A percentile compares a stretch with the other conserved stretches of the same genome.
These are phyloP conservation scores for Drosophila sp. DNA, from an alignment of 1,140 invertebrate genomes.

Conservation along the genomic window DNA sequence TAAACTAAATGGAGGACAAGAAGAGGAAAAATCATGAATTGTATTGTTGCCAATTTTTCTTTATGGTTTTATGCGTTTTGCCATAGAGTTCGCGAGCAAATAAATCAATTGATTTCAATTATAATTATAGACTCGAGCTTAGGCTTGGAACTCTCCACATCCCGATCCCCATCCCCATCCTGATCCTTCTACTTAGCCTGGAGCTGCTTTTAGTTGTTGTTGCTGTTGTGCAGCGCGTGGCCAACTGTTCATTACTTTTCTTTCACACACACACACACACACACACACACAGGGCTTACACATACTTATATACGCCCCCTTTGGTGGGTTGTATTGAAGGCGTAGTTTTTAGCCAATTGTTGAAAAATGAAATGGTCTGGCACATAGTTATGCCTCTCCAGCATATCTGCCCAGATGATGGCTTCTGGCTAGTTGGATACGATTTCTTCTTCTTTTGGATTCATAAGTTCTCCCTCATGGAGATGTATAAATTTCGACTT, in stretches of 20 bases:
- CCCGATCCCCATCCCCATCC: conserved; percentile 12
- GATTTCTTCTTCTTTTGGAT: conserved; percentile 9
- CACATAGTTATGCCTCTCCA: conserved; percentile 66
- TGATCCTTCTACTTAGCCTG: conserved; percentile 43
- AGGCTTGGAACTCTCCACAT: conserved; percentile 31
- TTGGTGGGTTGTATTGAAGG: conserved; percentile 47
- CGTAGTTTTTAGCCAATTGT: conserved; percentile 74
- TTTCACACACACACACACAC: conserved; percentile 10
- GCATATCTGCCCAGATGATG: conserved; percentile 52
- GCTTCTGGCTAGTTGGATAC: conserved; percentile 51
- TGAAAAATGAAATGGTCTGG: conserved; percentile 79
- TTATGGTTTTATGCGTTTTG: conserved; percentile 81
- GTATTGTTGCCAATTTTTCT: conserved; percentile 80
- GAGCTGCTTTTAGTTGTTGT: conserved; percentile 35
- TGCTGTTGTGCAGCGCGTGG: conserved; percentile 62
- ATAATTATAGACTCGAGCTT: conserved; percentile 73
- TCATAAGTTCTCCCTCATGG: conserved; percentile 24
- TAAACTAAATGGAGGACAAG: conserved; percentile 11
- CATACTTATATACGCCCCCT: conserved; percentile 53
- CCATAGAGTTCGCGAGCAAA: conserved; percentile 72
- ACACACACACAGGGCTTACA: background rate
- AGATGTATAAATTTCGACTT: conserved; percentile 59
- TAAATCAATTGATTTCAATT: conserved; percentile 82
- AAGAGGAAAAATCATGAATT: conserved; percentile 42
- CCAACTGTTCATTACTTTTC: conserved; percentile 80